phyloP scores from a whole-genome alignment of 2,888 invertebrate species.

The Osmoderma eremita region DNA sequence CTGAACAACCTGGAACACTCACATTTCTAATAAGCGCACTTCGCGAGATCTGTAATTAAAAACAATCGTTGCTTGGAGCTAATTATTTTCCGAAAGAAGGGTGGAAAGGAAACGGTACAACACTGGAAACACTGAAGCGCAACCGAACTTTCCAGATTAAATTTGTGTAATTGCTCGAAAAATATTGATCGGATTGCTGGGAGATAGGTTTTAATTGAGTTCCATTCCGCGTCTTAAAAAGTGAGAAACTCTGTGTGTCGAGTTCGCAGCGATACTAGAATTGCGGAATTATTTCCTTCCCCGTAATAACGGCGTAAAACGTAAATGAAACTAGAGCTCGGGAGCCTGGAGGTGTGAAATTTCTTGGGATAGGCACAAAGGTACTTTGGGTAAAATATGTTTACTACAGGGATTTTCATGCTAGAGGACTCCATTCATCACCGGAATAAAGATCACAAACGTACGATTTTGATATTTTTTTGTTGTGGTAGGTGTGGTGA shows the following conservation, averaged over 20 bases:
- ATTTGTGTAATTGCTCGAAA: conserved; percentile 37
- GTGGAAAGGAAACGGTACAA: neutral
- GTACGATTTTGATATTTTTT: too few species aligned
- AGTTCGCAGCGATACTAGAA: conserved; percentile 11
- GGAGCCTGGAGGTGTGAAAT: too few species aligned
- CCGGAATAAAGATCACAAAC: too few species aligned
- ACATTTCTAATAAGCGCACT: conserved; percentile 1
- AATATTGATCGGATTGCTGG: conserved; percentile 32
- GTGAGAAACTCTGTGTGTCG: conserved; percentile 8
- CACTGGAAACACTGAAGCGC: conserved; percentile 19
- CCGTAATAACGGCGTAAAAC: neutral
- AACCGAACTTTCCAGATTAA: conserved; percentile 33
- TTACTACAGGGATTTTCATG: too few species aligned
- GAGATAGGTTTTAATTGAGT: conserved; percentile 31
- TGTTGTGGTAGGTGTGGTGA: too few species aligned
- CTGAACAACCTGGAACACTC: neutral
- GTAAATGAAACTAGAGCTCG: too few species aligned
- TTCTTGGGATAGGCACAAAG: too few species aligned
- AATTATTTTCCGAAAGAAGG: conserved; percentile 20
- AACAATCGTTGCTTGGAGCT: conserved; percentile 16
- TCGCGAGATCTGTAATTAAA: conserved; percentile 21
- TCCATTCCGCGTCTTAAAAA: conserved; percentile 28
- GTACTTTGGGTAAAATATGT: too few species aligned
- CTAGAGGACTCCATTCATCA: too few species aligned
- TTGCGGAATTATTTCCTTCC: conserved; percentile 18